phyloP scores from a whole-genome alignment of 2,888 invertebrate species.

The Dynastes hyllus region DNA sequence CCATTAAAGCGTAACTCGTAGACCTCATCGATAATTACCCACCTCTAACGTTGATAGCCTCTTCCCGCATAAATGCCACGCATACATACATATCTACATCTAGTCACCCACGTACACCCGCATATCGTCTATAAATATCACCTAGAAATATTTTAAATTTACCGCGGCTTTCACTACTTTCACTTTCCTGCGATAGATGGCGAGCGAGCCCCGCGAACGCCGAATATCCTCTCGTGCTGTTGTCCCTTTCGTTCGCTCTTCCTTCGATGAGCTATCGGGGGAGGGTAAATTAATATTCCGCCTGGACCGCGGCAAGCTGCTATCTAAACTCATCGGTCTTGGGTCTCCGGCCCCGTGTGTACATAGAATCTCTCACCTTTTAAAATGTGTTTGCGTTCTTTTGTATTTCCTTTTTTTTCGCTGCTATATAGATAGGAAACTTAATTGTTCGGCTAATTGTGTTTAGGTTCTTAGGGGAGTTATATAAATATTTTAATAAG shows the following conservation, averaged over 20 bases:
- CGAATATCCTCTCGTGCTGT: conserved; percentile 2
- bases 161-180: conserved; percentile 13
- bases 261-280: background rate
- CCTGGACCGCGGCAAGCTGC: background rate
- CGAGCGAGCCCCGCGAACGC: conserved; percentile 38
- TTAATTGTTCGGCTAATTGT: conserved; percentile 55
- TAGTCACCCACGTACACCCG: background rate
- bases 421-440: background rate
- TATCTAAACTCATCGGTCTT: background rate
- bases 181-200: conserved; percentile 59
- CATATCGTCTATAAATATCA: background rate
- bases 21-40: conserved; percentile 58
- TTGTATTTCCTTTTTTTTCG: conserved; percentile 28
- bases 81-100: background rate
- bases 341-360: conserved; percentile 21
- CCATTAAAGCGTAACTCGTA: conserved; percentile 58
- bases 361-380: conserved; percentile 45
- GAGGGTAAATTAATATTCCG: conserved; percentile 42
- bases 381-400: conserved; percentile 40
- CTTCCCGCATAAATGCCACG: background rate
- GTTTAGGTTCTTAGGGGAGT: conserved; percentile 47
- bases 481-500: conserved; percentile 51
- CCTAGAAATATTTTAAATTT: conserved; percentile 26
- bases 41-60: conserved; percentile 29
- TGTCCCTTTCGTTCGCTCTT: conserved; percentile 4